Conservation (phyloP, 2,888 invertebrate genomes). For the Apeira syringaria region DNA sequence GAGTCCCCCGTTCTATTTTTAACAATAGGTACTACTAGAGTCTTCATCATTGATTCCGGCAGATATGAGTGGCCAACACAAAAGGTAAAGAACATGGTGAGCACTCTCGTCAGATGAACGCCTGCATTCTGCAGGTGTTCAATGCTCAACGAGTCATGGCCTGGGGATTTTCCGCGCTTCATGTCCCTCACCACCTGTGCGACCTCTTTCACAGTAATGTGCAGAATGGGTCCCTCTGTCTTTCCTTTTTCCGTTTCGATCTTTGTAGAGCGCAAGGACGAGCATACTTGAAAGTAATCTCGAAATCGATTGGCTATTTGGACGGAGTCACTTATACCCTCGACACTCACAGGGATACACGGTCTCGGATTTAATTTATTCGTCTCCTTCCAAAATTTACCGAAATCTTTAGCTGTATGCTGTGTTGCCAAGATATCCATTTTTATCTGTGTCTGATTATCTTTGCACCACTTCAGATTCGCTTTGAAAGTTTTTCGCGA, state of each 20-base stretch:
- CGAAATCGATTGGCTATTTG: slow-evolving; percentile 7
- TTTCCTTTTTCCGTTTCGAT: neutral
- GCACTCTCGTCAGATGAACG: slow-evolving; percentile 1
- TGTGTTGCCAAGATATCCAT: slow-evolving; percentile 2
- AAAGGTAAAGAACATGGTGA: neutral
- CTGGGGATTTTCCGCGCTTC: slow-evolving; percentile 9
- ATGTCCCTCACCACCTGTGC: slow-evolving; percentile 2
- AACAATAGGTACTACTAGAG: too few species aligned
- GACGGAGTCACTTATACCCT: slow-evolving; percentile 4
- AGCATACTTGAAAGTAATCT: neutral
- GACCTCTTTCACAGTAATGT: neutral
- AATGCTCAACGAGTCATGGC: slow-evolving; percentile 6
- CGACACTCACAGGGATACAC: slow-evolving; percentile 1
- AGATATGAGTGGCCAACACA: neutral
- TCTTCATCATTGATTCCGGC: too few species aligned
- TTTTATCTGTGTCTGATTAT: too few species aligned
- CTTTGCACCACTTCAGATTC: too few species aligned
- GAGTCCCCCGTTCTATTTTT: too few species aligned
- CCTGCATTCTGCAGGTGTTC: slow-evolving; percentile 7
- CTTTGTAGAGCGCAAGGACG: neutral
- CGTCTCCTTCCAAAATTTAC: slow-evolving; percentile 11
- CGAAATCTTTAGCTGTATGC: slow-evolving; percentile 2
- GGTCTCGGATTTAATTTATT: slow-evolving; percentile 4
- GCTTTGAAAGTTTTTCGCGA: too few species aligned
- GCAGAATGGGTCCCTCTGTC: neutral